phyloP scores from a whole-genome alignment of 2,113 vertebrate genomes.

The Haemorhous mexicanus region DNA sequence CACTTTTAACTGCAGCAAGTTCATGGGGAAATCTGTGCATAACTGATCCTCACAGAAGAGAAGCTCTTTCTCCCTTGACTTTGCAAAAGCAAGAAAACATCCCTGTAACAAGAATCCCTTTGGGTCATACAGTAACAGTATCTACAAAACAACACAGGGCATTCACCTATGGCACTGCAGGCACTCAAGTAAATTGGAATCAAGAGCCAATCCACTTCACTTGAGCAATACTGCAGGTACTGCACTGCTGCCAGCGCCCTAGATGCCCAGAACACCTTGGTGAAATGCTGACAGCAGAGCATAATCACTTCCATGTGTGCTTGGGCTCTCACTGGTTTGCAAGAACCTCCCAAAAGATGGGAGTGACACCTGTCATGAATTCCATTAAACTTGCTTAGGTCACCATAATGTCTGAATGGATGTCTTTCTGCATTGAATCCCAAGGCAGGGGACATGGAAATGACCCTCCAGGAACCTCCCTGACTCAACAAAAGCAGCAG shows the following conservation, averaged over 20 bases:
- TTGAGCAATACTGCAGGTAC: neutral
- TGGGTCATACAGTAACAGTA: neutral
- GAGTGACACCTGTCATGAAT: neutral
- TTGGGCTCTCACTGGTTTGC: neutral
- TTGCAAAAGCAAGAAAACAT: neutral
- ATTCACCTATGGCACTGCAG: neutral
- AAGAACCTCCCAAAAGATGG: neutral
- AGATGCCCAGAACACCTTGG: neutral
- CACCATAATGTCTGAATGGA: neutral
- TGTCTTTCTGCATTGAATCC: neutral
- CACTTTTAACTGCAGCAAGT: neutral
- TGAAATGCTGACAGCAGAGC: neutral
- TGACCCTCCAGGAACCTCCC: neutral
- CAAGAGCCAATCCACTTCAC: neutral
- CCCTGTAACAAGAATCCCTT: neutral
- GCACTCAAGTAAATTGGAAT: neutral
- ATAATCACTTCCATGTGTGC: neutral
- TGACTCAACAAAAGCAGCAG: neutral
- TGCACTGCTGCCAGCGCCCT: neutral
- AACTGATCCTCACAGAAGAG: neutral
- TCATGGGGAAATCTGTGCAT: neutral
- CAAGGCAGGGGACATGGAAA: neutral
- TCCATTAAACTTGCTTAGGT: neutral
- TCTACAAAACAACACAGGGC: neutral
- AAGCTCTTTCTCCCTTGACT: neutral